Evolutionary conservation across 2,888 invertebrate species (phyloP), one percentile per base, ranked within the genome.

Genomic region (Xylota segnis): DNA sequence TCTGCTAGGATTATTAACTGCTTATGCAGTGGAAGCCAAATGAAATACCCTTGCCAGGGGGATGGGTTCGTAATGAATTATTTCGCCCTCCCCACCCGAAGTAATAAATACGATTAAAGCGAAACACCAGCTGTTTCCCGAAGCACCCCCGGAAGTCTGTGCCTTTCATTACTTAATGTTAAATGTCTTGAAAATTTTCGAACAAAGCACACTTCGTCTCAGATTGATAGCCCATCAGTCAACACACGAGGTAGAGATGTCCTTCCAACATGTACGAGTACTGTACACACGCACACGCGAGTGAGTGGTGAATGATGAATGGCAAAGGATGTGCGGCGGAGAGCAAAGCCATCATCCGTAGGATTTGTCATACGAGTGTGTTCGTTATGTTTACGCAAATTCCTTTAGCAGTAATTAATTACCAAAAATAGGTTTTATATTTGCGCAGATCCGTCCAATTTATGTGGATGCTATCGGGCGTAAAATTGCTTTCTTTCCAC

Each of bases 351-450:
- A 66, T 66, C 61, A 54, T 68, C 54, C 40, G 54, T 47, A 34
- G 65, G 40, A 37, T 47, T 52, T 77, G 65, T 32, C 47, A 40
- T 14, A 43, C 23, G 27, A 71, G 27, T 68, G 59, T 58, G 52
- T 71, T 50, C 18, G 45, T 56, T 72, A 43, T 79, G 74, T 76
- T 66, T 79, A 81, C 50, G 76, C 70, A 84, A 84, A 79, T 70
- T 74, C 84, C 71, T 59, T 79, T 65, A 81, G 29, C 84, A 59
- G 75, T 84, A 84, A 84, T 84, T 84, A 84, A 84, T 84, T 84
- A 81, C 81, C 63, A 81, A 79, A 84, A 84, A 71, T 81, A 66
- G 81, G 71, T 83, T 83, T 71, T 77, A 59, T 66, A 58, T 72
- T 66, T 61, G 52, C 71, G 45, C 72, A 66, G 65, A 77, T 83